Conservation (phyloP, 2,113 vertebrate genomes). For the Arvicanthis niloticus region DNA sequence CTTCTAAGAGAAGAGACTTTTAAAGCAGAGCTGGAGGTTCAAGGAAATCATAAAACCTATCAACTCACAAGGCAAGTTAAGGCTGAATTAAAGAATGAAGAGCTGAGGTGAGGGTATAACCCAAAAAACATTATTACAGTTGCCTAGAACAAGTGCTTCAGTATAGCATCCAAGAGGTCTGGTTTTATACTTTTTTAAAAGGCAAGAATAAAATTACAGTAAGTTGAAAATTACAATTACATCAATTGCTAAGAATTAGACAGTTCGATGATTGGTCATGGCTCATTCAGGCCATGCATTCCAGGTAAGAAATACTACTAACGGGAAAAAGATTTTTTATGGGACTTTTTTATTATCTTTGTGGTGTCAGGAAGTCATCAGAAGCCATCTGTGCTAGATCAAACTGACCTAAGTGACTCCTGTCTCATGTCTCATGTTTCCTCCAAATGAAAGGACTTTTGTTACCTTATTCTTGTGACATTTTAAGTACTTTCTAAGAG, state of each 20-base stretch:
- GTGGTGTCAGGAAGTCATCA: neutral
- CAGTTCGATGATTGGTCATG: neutral
- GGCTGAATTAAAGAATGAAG: neutral
- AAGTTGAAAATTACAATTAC: neutral
- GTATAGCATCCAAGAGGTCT: neutral
- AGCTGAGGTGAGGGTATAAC: neutral
- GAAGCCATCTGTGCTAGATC: neutral
- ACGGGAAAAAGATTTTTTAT: neutral
- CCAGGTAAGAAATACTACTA: neutral
- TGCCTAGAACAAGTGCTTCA: neutral
- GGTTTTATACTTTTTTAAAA: neutral
- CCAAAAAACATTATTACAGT: neutral
- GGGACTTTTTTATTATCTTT: neutral
- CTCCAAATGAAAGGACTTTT: neutral
- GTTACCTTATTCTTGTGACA: neutral
- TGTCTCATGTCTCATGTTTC: neutral
- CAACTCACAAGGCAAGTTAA: neutral
- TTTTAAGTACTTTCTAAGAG: neutral
- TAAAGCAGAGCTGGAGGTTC: neutral
- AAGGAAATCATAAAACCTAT: neutral
- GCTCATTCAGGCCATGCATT: neutral
- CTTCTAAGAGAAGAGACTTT: neutral
- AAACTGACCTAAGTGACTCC: neutral
- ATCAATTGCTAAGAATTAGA: neutral
- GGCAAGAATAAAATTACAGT: neutral